Evolutionary conservation across 2,888 invertebrate species (phyloP), one percentile per base, ranked within the genome.

Genomic region (Nomada goodeniana): DNA sequence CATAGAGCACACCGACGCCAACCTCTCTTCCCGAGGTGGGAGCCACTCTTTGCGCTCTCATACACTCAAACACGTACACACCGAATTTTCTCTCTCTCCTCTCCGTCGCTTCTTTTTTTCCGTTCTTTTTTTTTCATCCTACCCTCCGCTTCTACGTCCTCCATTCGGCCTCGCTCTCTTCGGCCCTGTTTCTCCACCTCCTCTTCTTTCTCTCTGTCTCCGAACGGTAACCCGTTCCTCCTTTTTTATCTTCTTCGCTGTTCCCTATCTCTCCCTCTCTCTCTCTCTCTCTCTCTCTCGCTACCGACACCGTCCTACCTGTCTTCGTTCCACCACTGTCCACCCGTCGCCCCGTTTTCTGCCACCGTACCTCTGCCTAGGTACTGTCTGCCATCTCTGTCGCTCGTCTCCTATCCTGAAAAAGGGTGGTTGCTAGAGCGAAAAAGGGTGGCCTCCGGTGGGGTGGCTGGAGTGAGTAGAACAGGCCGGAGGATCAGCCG

Each of bases 371-470:
- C 65, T 68, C 74, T 36, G 36, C 53, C 75, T 57, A 57, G 50
- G 50, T 59, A 70, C 53, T 44, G 59, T 53, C 71, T 53, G n/a
- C 75, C 53, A n/a, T 60, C 68, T 76, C 80, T 76, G 80, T 84
- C 86, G 47, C 78, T 74, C 71, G 57, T 75, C 78, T 83, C 67
- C 88, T 84, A 76, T 88, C 80, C 78, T 80, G 86, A 87, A 88
- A 89, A 88, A 88, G 89, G 86, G 89, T 84, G 81, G 88, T 81
- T 86, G 89, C 86, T 86, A 87, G 87, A 88, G 89, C 89, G 88
- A 89, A 89, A 88, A 88, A 88, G 86, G 84, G 88, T 76, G 84
- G 80, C 80, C 82, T 73, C 74, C 82, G 79, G 70, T 78, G 80
- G 78, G 86, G 65, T 63, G 84, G 73, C 42, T 60, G 80, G 60